phyloP scores from a whole-genome alignment of 2,888 invertebrate genomes.

The Morpho achilles region DNA sequence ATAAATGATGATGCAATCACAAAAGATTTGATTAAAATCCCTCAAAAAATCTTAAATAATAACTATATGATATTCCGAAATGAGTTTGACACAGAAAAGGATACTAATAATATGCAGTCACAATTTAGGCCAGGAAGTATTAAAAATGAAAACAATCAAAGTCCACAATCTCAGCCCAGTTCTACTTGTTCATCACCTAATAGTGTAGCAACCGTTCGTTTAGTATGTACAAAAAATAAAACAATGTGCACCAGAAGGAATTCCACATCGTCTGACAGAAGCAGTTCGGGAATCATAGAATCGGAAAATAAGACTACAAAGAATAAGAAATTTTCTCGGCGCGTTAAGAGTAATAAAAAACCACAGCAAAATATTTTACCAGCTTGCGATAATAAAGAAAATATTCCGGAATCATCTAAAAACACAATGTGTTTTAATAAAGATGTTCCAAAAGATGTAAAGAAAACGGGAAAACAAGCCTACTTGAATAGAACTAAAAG shows the following conservation, averaged over 20 bases:
- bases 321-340: constrained; percentile 44
- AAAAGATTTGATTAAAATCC: constrained; percentile 43
- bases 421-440: constrained; percentile 21
- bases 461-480: constrained; percentile 34
- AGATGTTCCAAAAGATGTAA: constrained; percentile 20
- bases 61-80: constrained; percentile 50
- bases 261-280: constrained; percentile 41
- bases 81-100: constrained; percentile 39
- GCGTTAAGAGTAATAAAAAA: constrained; percentile 38
- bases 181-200: constrained; percentile 60
- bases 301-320: constrained; percentile 41
- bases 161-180: constrained; percentile 47
- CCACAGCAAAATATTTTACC: constrained; percentile 11
- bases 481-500: constrained; percentile 41
- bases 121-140: constrained; percentile 21
- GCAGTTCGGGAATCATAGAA: constrained; percentile 38
- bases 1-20: constrained; percentile 35
- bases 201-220: constrained; percentile 57
- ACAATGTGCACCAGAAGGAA: constrained; percentile 35
- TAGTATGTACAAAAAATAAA: constrained; percentile 36
- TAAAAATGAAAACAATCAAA: constrained; percentile 26
- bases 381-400: constrained; percentile 50
- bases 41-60: constrained; percentile 33
- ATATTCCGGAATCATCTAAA: constrained; percentile 48
- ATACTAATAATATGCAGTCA: constrained; percentile 30